A percentile compares a stretch with the other conserved stretches of the same genome.
These are phyloP conservation scores for Tetraodon nigroviridis DNA, from an alignment of 2,113 vertebrate species.

Conservation along the genomic window DNA sequence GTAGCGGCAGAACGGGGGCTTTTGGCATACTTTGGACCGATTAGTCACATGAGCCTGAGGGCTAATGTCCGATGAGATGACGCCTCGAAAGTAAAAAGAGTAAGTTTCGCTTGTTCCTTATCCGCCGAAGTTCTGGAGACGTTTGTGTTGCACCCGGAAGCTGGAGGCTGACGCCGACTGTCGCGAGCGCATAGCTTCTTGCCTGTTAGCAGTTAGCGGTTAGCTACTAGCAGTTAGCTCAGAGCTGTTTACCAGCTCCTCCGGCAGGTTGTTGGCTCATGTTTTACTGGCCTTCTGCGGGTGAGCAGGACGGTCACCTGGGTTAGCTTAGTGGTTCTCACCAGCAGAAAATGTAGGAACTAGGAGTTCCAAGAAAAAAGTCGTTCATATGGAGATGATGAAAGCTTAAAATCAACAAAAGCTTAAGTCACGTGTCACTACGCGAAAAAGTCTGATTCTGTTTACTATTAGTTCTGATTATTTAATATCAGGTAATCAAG, in stretches of 20 bases:
- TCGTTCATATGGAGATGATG: neutral
- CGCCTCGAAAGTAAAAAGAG: conserved; percentile 41
- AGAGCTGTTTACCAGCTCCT: neutral
- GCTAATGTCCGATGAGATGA: conserved; percentile 48
- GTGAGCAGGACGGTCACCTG: neutral
- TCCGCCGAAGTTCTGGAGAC: neutral
- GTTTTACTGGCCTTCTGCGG: neutral
- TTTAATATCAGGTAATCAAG: too few relatives aligned
- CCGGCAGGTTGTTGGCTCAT: neutral
- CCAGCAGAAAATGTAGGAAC: neutral
- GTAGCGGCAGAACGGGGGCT: conserved; percentile 31
- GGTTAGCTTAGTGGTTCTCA: too few relatives aligned
- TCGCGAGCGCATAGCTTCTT: conserved; percentile 14
- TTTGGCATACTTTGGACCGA: conserved; percentile 8
- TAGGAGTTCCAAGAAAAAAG: neutral
- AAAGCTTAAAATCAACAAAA: too few relatives aligned
- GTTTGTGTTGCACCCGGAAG: neutral
- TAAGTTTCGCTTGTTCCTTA: conserved; percentile 38
- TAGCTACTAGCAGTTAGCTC: neutral
- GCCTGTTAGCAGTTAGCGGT: too few relatives aligned
- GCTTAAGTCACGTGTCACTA: too few relatives aligned
- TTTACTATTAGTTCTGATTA: too few relatives aligned
- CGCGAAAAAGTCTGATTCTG: too few relatives aligned
- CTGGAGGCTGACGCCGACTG: too few relatives aligned
- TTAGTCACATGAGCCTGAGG: conserved; percentile 36